A percentile compares a stretch with the other conserved stretches of the same genome.
These are phyloP conservation scores for Scyliorhinus canicula DNA, from an alignment of 2,797 vertebrate species.

Conservation along the genomic window DNA sequence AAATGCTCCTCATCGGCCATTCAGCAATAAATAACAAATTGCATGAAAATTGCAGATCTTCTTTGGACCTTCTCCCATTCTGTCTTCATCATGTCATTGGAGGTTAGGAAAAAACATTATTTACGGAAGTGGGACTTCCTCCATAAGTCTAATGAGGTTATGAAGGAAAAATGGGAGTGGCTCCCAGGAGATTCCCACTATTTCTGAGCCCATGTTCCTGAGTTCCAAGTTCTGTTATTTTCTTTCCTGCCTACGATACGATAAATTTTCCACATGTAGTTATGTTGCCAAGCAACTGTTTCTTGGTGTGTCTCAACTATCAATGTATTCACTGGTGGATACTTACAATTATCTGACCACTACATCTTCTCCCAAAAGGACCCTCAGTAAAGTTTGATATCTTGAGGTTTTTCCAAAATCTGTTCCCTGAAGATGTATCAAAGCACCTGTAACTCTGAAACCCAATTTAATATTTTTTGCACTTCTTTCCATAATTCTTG, in stretches of 20 bases:
- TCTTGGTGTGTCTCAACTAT: background rate
- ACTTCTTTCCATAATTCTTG: background rate
- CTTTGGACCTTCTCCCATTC: background rate
- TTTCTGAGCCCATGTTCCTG: background rate
- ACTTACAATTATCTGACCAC: background rate
- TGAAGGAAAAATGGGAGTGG: background rate
- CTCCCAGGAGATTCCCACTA: background rate
- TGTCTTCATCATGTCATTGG: background rate
- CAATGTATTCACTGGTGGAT: background rate
- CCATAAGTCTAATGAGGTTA: background rate
- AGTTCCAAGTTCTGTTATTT: background rate
- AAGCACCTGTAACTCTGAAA: background rate
- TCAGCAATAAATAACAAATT: background rate
- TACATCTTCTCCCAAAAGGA: background rate
- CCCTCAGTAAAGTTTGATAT: background rate
- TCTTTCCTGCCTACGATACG: background rate
- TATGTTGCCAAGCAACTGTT: background rate
- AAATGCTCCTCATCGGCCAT: background rate
- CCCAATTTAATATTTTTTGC: background rate
- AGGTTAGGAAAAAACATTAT: background rate
- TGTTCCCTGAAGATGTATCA: background rate
- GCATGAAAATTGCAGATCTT: background rate
- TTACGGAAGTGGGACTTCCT: background rate
- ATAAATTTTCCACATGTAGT: conserved; percentile 6
- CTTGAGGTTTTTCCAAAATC: conserved; percentile 11